Conservation (phyloP, 2,113 vertebrate species). For the Tenebrosternarchus preto region DNA sequence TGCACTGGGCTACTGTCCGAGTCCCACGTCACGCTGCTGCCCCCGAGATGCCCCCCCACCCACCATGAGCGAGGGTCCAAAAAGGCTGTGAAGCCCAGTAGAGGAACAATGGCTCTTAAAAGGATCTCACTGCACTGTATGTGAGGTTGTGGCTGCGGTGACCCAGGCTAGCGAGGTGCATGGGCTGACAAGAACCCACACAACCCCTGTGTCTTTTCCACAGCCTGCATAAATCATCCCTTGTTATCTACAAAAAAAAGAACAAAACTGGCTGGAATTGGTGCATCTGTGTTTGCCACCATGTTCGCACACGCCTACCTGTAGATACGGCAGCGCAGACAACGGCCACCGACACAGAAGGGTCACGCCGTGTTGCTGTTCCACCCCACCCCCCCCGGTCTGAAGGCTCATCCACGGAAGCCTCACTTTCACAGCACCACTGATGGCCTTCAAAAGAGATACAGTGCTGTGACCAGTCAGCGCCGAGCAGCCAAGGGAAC, state of each 20-base stretch:
- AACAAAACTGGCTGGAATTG: constrained; percentile 62
- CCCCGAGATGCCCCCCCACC: constrained; percentile 9
- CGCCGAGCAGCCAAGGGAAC: not conserved
- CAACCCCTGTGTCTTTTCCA: constrained; percentile 65
- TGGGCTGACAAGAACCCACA: constrained; percentile 65
- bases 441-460: constrained; percentile 21
- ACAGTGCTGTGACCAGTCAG: not conserved
- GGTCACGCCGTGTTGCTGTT: too few species aligned
- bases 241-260: constrained; percentile 63
- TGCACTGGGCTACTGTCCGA: not conserved
- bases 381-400: too few species aligned
- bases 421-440: not conserved
- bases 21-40: constrained; percentile 9
- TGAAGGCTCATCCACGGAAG: not conserved
- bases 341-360: too few species aligned
- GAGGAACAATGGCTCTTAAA: constrained; percentile 69
- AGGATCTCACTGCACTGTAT: constrained; percentile 61
- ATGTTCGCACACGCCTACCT: constrained; percentile 48
- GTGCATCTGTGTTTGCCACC: constrained; percentile 68
- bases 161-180: constrained; percentile 51
- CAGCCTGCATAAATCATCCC: constrained; percentile 71
- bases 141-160: constrained; percentile 69
- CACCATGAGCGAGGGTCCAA: constrained; percentile 37
- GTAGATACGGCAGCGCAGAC: too few species aligned
- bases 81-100: constrained; percentile 52